These are phyloP conservation scores for Micrasema longulum DNA, from an alignment of 1,140 invertebrate species.

Conservation along the genomic window DNA sequence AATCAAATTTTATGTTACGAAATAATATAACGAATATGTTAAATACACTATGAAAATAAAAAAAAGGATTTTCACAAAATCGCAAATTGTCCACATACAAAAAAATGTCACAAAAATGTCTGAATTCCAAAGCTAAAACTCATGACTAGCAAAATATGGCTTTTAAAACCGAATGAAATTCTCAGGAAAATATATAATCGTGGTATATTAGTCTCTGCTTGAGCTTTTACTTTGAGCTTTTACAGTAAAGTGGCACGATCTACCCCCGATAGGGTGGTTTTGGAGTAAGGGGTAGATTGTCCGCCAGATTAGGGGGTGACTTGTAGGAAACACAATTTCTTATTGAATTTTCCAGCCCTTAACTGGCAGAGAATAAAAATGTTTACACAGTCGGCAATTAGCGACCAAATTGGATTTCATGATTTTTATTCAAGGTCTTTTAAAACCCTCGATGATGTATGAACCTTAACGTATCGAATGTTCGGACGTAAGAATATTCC, in stretches of 20 bases:
- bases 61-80: too few relatives aligned
- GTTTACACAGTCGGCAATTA: conserved; percentile 36
- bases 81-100: too few relatives aligned
- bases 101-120: too few relatives aligned
- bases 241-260: conserved; percentile 26
- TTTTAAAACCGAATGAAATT: conserved; percentile 1
- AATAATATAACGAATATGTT: too few relatives aligned
- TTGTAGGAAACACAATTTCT: conserved; percentile 32
- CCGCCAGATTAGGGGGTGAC: conserved; percentile 1
- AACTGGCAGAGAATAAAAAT: conserved; percentile 32
- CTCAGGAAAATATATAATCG: background rate
- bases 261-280: conserved; percentile 9
- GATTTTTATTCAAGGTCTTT: conserved; percentile 1
- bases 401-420: conserved; percentile 26
- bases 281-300: conserved; percentile 1
- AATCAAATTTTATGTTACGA: too few relatives aligned
- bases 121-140: background rate
- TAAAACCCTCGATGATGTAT: too few relatives aligned
- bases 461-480: too few relatives aligned
- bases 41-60: too few relatives aligned
- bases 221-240: conserved; percentile 12
- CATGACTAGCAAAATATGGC: background rate
- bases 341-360: conserved; percentile 29
- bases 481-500: too few relatives aligned
- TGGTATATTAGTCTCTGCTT: background rate